phyloP scores from a whole-genome alignment of 2,797 vertebrate genomes.

The Epinephelus awoara region DNA sequence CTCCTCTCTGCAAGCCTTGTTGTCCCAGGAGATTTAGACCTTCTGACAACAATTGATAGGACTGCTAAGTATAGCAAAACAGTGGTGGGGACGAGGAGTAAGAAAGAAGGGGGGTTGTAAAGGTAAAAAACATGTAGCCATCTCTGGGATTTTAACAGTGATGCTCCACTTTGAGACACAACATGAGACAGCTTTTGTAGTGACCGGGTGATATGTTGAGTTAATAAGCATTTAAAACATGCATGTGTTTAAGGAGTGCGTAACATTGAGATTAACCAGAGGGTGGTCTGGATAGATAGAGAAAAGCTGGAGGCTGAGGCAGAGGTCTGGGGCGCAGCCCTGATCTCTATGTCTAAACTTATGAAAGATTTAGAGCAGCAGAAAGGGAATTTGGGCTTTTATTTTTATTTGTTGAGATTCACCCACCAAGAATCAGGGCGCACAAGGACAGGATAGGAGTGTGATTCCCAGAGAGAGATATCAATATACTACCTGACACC shows the following conservation, averaged over 20 bases:
- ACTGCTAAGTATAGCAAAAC: conserved; percentile 79
- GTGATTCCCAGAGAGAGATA: conserved; percentile 2
- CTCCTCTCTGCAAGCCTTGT: conserved; percentile 50
- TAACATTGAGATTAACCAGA: conserved; percentile 53
- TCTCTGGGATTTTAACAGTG: conserved; percentile 61
- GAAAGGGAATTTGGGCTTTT: conserved; percentile 23
- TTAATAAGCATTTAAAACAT: conserved; percentile 65
- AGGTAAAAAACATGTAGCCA: conserved; percentile 67
- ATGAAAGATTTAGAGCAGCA: conserved; percentile 51
- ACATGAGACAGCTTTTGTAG: conserved; percentile 59
- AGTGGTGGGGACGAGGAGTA: conserved; percentile 26
- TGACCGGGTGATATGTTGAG: conserved; percentile 45
- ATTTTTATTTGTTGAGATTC: conserved; percentile 29
- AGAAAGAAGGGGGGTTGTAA: conserved; percentile 27
- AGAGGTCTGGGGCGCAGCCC: conserved; percentile 17
- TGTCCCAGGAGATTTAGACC: conserved; percentile 70
- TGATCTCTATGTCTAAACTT: conserved; percentile 28
- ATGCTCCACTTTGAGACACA: conserved; percentile 57
- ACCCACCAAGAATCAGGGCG: conserved; percentile 1
- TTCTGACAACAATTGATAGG: conserved; percentile 83
- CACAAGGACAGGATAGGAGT: conserved; percentile 19
- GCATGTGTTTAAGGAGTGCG: conserved; percentile 50
- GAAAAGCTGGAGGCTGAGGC: conserved; percentile 31
- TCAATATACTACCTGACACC: not conserved
- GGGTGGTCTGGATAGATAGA: conserved; percentile 29